Evolutionary conservation across 2,797 vertebrate genomes (phyloP), one percentile per base, ranked within the genome.

Genomic region (Syndactyla subalaris): DNA sequence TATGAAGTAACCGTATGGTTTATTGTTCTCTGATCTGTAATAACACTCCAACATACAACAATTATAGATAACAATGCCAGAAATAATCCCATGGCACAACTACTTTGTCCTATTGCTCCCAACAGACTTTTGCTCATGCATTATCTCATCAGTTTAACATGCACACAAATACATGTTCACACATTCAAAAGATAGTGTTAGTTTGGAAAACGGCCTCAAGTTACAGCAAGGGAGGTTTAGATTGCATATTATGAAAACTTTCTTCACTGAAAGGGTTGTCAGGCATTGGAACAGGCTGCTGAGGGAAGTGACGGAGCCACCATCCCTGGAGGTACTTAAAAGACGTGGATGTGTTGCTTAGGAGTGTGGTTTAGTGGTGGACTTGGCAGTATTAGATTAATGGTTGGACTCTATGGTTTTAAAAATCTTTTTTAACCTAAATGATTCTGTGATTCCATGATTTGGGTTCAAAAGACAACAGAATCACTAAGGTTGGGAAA

Each of bases 121-220:
- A 83, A 41, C 0, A 89, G 73, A 62, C 82, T 76, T 68, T 29
- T 75, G 58, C 27, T 95, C 26, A 39, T 15, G 34, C 62, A 70
- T 89, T 84, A 83, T 59, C 66, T 94, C 92, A 94, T 67, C 65
- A 32, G 49, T 79, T 94, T 77, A 77, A 77, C 19, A 41, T 15
- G 52, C 43, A 65, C 32, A 41, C 9, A 83, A 87, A 83, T 18
- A 61, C 3, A 68, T 1, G 8, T 57, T 85, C 9, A 27, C 27
- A 72, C 41, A 68, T 75, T 24, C 3, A 10, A 88, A 84, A 92
- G 21, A 58, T 0, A 54, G 20, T 27, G 61, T 62, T 52, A 39
- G 65, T 72, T 58, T 55, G 30, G 27, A 66, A 72, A 83, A 88
- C 8, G n/a, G 59, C 54, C 20, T 66, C 32, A 43, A 72, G 41